Conservation (phyloP, 2,888 invertebrate species). For the Lithophane leautieri region DNA sequence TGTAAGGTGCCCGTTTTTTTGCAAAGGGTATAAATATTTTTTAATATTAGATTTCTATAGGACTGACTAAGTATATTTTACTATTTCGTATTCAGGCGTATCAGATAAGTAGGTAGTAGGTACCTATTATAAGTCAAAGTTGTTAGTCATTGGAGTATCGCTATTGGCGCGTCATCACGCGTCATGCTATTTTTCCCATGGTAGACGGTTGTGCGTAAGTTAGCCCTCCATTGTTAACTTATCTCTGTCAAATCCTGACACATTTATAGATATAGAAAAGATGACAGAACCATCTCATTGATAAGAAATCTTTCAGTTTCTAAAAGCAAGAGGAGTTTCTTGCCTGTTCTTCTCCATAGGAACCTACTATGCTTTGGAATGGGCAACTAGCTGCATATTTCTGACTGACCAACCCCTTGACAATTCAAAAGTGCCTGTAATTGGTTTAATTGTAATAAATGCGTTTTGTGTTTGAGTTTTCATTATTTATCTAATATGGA, state of each 20-base stretch:
- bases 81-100: no score
- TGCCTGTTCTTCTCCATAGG: not conserved
- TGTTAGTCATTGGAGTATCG: not conserved
- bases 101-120: not conserved
- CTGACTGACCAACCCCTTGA: not conserved
- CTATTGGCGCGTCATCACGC: not conserved
- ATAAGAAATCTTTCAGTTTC: not conserved
- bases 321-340: not conserved
- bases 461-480: not conserved
- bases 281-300: not conserved
- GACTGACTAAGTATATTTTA: no score
- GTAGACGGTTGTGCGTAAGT: not conserved
- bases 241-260: constrained; percentile 19
- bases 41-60: no score
- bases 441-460: not conserved
- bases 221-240: constrained; percentile 15
- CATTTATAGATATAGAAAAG: not conserved
- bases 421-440: not conserved
- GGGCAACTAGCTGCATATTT: not conserved
- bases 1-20: no score
- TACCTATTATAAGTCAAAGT: not conserved
- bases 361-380: not conserved
- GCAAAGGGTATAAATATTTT: no score
- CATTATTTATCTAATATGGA: not conserved
- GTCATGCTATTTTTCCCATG: not conserved